phyloP scores from a whole-genome alignment of 2,888 invertebrate species.

The Panopea generosa region DNA sequence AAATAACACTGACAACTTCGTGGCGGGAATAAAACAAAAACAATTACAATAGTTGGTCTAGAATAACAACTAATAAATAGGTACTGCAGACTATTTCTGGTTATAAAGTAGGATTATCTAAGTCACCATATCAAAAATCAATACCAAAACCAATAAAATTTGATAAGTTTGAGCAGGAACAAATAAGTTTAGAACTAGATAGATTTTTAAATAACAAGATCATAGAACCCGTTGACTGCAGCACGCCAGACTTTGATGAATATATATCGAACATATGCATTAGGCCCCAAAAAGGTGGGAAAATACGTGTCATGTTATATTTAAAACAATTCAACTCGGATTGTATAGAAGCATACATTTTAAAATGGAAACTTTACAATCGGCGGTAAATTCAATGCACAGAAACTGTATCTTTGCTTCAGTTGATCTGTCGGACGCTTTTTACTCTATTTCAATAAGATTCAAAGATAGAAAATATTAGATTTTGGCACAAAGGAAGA shows the following conservation, averaged over 20 bases:
- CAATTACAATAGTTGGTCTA: conserved; percentile 6
- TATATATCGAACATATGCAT: conserved; percentile 48
- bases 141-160: conserved; percentile 20
- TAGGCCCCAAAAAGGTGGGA: conserved; percentile 38
- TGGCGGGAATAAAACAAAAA: conserved; percentile 20
- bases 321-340: conserved; percentile 39
- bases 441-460: conserved; percentile 33
- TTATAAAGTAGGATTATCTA: conserved; percentile 18
- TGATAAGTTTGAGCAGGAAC: neutral
- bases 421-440: conserved; percentile 49
- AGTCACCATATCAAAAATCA: conserved; percentile 17
- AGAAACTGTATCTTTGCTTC: conserved; percentile 45
- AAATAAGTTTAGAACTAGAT: conserved; percentile 24
- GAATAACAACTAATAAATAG: conserved; percentile 29
- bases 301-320: conserved; percentile 51
- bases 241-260: neutral
- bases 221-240: conserved; percentile 9
- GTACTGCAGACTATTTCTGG: conserved; percentile 27
- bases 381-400: conserved; percentile 25
- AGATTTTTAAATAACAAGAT: conserved; percentile 14
- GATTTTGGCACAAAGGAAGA: conserved; percentile 23
- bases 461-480: conserved; percentile 36
- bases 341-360: conserved; percentile 35
- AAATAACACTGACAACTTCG: conserved; percentile 31
- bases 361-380: conserved; percentile 54